Evolutionary conservation across 2,113 vertebrate genomes (phyloP), one percentile per base, ranked within the genome.

Genomic region (Falco punctatus): DNA sequence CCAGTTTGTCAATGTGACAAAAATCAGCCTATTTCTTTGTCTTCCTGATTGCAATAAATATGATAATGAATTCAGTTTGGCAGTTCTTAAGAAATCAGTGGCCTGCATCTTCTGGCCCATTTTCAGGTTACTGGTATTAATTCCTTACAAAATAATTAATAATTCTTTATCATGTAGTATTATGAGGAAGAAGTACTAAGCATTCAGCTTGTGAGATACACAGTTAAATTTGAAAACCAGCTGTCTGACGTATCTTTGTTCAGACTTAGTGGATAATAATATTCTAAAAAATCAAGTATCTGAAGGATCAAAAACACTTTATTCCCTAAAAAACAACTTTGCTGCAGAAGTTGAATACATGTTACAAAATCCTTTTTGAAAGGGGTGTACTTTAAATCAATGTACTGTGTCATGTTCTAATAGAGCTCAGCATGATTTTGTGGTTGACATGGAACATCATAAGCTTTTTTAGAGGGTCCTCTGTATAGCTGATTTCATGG

Each of bases 251-350:
- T 71, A 6, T 66, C 32, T 88, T 67, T 9, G 28, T 48, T 90
- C 49, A 88, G 82, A 94, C 67, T 93, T 94, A 80, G 86, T 61
- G 81, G 96, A 96, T 94, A 96, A 92, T 96, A 84, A 88, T 83
- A 94, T 88, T 24, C 35, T 38, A 27, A 87, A 87, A 71, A 92
- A 93, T 64, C 6, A 74, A 11, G 77, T 12, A 20, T 94, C 67
- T 81, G 82, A 96, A 89, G 96, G 90, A 97, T 96, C 18, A 97
- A 95, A 96, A 81, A 67, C 28, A 69, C 32, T 90, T 83, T 92
- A 81, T 77, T 96, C 65, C 95, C 96, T 96, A 96, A 95, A 95
- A 97, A 97, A 46, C 93, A 96, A 84, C 95, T 98, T 97, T 97
- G 65, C 81, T 95, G 64, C 92, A 92, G 90, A 86, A 83, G 91